Evolutionary conservation across 2,888 invertebrate species (phyloP).

Genomic region (Polietes domitor): DNA sequence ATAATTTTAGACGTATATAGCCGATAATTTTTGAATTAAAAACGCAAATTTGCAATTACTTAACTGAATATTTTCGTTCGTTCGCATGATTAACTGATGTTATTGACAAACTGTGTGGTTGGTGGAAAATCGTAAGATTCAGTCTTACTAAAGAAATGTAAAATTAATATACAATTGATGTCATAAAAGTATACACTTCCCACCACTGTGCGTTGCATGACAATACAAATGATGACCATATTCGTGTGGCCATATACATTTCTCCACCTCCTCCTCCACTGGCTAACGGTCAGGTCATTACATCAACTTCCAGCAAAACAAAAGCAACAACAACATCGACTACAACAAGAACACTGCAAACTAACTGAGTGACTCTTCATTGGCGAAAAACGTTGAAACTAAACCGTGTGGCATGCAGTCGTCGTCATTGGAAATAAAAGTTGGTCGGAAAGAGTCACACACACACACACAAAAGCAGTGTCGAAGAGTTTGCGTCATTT

Average conservation of each 20-base stretch:
- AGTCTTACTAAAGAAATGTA: no score
- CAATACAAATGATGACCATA: slow-evolving; percentile 56
- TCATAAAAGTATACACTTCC: no score
- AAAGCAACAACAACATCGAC: slow-evolving; percentile 10
- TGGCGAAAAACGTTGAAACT: slow-evolving; percentile 12
- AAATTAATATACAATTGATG: no score
- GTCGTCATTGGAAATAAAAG: slow-evolving; percentile 37
- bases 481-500: slow-evolving; percentile 51
- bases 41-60: no score
- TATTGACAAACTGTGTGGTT: no score
- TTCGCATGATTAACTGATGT: no score
- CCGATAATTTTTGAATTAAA: no score
- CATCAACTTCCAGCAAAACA: slow-evolving; percentile 37
- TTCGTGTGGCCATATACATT: neutral
- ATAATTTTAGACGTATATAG: no score
- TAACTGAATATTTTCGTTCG: no score
- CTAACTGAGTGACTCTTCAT: slow-evolving; percentile 38
- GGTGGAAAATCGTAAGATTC: no score
- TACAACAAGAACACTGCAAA: neutral
- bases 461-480: neutral
- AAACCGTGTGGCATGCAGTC: slow-evolving; percentile 33
- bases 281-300: neutral
- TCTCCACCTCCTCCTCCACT: neutral
- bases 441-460: slow-evolving; percentile 11
- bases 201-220: slow-evolving; percentile 33